A percentile compares a stretch with the other conserved stretches of the same genome.
These are phyloP conservation scores for Caloenas nicobarica DNA, from an alignment of 2,113 vertebrate genomes.

Conservation along the genomic window DNA sequence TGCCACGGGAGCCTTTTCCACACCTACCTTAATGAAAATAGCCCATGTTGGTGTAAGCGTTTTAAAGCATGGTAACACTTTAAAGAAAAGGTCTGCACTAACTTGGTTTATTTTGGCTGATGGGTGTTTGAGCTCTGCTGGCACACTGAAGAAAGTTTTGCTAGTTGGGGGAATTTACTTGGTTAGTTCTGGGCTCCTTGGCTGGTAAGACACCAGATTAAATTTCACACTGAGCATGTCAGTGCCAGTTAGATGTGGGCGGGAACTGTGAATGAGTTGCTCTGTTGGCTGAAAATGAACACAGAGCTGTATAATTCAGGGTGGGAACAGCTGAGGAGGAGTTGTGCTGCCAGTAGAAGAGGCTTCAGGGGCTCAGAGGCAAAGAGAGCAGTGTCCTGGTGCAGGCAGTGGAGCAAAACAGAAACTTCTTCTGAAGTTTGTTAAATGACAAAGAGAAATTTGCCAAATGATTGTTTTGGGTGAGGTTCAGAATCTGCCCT, in stretches of 20 bases:
- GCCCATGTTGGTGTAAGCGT: background rate
- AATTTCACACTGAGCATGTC: background rate
- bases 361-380: background rate
- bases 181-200: background rate
- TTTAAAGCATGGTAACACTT: background rate
- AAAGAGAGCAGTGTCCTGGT: background rate
- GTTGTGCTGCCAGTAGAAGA: background rate
- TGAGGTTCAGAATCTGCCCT: background rate
- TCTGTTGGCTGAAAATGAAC: background rate
- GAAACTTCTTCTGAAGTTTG: background rate
- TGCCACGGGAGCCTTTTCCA: background rate
- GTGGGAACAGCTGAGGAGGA: background rate
- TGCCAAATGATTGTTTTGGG: background rate
- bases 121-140: background rate
- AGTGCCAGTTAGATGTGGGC: background rate
- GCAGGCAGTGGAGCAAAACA: background rate
- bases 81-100: background rate
- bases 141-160: background rate
- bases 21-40: background rate
- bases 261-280: conserved; percentile 14
- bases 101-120: background rate
- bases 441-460: background rate
- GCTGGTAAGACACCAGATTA: background rate
- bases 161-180: background rate
- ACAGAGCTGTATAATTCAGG: background rate